A percentile compares a stretch with the other conserved stretches of the same genome.
These are phyloP conservation scores for Montipora capricornis DNA, from an alignment of 64 coral and sea anemone species.

Conservation along the genomic window DNA sequence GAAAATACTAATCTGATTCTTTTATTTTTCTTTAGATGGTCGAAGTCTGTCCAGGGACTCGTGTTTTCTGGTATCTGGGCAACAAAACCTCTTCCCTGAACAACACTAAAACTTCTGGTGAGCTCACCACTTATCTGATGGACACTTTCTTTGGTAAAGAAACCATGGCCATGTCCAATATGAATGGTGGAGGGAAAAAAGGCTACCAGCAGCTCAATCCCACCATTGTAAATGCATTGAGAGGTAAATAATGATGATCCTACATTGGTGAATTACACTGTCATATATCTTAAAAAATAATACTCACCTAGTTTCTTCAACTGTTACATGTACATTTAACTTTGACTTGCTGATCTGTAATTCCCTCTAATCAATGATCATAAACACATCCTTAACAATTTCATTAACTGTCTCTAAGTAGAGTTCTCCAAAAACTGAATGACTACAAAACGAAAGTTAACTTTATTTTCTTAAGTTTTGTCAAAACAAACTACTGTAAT, in stretches of 20 bases:
- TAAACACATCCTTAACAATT: too few species aligned
- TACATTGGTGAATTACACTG: too few species aligned
- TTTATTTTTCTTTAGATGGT: background rate
- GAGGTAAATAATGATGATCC: background rate
- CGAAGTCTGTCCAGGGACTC: background rate
- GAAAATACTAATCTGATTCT: too few species aligned
- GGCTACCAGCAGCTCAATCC: background rate
- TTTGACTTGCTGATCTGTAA: too few species aligned
- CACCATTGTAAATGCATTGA: background rate
- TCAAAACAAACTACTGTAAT: too few species aligned
- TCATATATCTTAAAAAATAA: background rate
- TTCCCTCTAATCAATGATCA: too few species aligned
- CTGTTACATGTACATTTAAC: too few species aligned
- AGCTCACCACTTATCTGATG: background rate
- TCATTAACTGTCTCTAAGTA: too few species aligned
- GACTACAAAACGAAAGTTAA: too few species aligned
- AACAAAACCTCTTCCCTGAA: background rate
- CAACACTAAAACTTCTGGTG: background rate
- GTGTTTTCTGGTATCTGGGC: background rate
- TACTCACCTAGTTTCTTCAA: too few species aligned
- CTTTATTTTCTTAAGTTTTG: too few species aligned
- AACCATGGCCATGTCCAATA: background rate
- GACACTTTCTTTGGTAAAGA: background rate
- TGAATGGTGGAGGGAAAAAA: background rate
- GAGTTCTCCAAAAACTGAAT: too few species aligned